Evolutionary conservation across 30 jellyfish, hydroid and myxozoan species (phyloP).

Genomic region (Cassiopea xamachana): DNA sequence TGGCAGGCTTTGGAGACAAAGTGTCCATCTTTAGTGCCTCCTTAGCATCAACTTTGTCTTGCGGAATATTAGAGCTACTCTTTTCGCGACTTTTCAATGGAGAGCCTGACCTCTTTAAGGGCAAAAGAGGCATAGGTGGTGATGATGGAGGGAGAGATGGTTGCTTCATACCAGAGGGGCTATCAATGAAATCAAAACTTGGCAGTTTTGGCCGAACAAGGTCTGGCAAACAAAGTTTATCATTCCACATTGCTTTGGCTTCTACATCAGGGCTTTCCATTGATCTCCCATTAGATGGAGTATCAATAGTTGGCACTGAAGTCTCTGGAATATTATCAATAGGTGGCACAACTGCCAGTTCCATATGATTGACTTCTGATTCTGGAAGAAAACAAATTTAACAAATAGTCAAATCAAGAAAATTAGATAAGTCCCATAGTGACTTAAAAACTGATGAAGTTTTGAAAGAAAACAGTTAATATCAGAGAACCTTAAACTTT

Average conservation of each 20-base stretch:
- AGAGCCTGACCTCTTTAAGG: conserved; percentile 10
- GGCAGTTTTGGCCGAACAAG: conserved; percentile 83
- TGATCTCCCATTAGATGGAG: conserved; percentile 38
- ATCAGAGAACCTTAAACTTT: too few species aligned
- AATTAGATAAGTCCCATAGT: too few species aligned
- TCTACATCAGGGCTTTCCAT: conserved; percentile 82
- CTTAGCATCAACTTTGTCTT: neutral
- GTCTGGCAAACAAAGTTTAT: conserved; percentile 55
- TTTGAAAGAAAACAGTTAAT: too few species aligned
- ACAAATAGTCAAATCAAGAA: too few species aligned
- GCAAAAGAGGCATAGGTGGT: neutral
- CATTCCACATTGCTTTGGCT: conserved; percentile 49
- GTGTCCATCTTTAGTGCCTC: conserved; percentile 3
- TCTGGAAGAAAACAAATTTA: neutral
- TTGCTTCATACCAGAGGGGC: conserved; percentile 41
- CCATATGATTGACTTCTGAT: neutral
- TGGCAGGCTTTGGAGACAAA: conserved; percentile 20
- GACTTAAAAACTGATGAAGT: too few species aligned
- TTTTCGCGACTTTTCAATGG: neutral
- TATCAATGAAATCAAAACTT: conserved; percentile 74
- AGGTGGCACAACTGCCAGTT: neutral
- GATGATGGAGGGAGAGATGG: neutral
- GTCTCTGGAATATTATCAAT: neutral
- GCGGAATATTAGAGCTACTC: neutral
- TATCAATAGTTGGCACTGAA: neutral